Evolutionary conservation across 2,797 vertebrate genomes (phyloP).

Genomic region (Micropoecilia bifurca): DNA sequence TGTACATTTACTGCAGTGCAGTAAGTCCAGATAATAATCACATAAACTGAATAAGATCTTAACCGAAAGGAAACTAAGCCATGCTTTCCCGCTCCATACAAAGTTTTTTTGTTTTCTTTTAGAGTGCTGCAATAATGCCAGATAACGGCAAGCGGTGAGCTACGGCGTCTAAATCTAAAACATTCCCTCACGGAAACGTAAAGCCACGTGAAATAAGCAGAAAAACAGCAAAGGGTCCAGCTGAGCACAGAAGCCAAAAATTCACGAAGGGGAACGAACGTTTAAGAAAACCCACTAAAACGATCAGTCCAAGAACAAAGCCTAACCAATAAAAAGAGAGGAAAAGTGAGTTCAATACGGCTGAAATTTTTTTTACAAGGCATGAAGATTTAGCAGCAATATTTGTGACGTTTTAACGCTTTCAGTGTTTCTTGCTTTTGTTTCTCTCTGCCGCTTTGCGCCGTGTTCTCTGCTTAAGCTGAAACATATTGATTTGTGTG

Average conservation of each 20-base stretch:
- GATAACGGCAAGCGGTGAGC: slow-evolving; percentile 35
- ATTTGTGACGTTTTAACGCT: background rate
- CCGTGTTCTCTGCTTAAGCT: background rate
- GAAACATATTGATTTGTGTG: background rate
- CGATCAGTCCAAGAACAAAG: slow-evolving; percentile 12
- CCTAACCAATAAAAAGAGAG: background rate
- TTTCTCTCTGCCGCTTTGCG: background rate
- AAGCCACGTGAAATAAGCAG: slow-evolving; percentile 31
- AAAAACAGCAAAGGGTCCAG: background rate
- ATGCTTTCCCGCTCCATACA: slow-evolving; percentile 20
- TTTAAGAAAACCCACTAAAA: background rate
- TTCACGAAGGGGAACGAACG: slow-evolving; percentile 8
- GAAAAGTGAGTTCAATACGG: background rate
- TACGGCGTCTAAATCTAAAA: slow-evolving; percentile 44
- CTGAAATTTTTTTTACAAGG: background rate
- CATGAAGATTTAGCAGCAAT: background rate
- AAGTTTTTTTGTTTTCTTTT: slow-evolving; percentile 47
- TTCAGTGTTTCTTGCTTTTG: background rate
- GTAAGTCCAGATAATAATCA: slow-evolving; percentile 44
- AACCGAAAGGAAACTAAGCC: slow-evolving; percentile 56
- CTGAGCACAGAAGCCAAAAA: slow-evolving; percentile 23
- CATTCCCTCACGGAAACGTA: slow-evolving; percentile 56
- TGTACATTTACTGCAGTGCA: slow-evolving; percentile 20
- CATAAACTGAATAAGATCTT: slow-evolving; percentile 49
- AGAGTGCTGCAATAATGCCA: slow-evolving; percentile 52